Evolutionary conservation across 1,140 invertebrate species (phyloP), one percentile per base, ranked within the genome.

Genomic region (Pectinophora gossypiella): DNA sequence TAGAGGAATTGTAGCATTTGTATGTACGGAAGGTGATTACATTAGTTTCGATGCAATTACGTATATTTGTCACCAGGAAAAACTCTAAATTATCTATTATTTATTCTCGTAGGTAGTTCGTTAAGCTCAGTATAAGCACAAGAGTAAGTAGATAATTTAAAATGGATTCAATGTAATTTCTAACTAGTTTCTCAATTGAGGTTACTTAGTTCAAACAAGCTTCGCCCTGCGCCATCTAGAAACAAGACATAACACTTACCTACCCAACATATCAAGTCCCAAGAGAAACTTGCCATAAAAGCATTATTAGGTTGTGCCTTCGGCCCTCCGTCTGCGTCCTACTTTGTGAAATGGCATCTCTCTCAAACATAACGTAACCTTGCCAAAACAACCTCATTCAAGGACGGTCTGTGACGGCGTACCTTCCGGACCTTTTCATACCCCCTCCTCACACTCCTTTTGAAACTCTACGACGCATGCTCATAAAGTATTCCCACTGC

Each of bases 381-480:
- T 74, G 72, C 56, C 50, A 67, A 77, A 65, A 56, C 48, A 46
- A n/a, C n/a, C 19, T 61, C 57, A 65, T 67, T 72, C 68, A 80
- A 79, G 74, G 72, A 68, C 69, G 53, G 35, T 9, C 46, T 48
- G 50, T 45, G 57, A 64, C 58, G 59, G 52, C 52, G 47, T 56
- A 55, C 50, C 64, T 61, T 68, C 64, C 61, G 66, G 48, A 48
- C 58, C 51, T 61, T 46, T 50, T 49, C 63, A 67, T 64, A 58
- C 57, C 46, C 45, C 60, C 47, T 54, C 52, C 46, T 46, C 59
- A 52, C 42, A 62, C 45, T 47, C 46, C 52, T 46, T 18, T 12
- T 36, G 20, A 40, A 22, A 32, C 4, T 23, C 38, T n/a, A 38
- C 40, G 60, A 62, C 67, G 68, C 61, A 65, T 65, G 66, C 64